Conservation (phyloP, 1,140 invertebrate species). For the Tetranychus cinnabarinus region DNA sequence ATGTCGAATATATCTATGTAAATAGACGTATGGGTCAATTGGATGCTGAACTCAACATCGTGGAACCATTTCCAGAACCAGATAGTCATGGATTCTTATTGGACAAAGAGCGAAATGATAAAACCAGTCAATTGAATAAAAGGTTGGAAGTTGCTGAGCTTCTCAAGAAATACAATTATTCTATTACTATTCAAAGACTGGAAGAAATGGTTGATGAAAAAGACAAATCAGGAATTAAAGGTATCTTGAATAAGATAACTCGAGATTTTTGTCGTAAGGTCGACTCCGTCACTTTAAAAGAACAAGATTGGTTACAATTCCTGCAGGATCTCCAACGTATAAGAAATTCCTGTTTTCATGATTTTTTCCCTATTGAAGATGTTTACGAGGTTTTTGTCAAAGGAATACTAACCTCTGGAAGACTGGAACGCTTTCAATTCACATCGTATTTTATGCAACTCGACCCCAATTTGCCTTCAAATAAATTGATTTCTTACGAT, state of each 20-base stretch:
- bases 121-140: slow-evolving; percentile 24
- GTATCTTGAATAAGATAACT: slow-evolving; percentile 26
- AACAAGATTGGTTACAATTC: slow-evolving; percentile 25
- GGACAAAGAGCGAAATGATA: slow-evolving; percentile 20
- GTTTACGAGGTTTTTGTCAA: slow-evolving; percentile 28
- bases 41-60: slow-evolving; percentile 21
- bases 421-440: slow-evolving; percentile 22
- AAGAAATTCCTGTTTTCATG: slow-evolving; percentile 25
- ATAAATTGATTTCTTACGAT: slow-evolving; percentile 24
- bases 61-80: slow-evolving; percentile 27
- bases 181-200: slow-evolving; percentile 24
- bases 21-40: slow-evolving; percentile 26
- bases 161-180: slow-evolving; percentile 25
- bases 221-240: slow-evolving; percentile 19
- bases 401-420: slow-evolving; percentile 26
- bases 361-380: slow-evolving; percentile 19
- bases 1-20: slow-evolving; percentile 28
- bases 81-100: slow-evolving; percentile 13
- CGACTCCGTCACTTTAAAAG: slow-evolving; percentile 12
- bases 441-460: slow-evolving; percentile 21
- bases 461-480: slow-evolving; percentile 14
- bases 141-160: slow-evolving; percentile 27
- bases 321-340: slow-evolving; percentile 31
- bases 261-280: neutral
- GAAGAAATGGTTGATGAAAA: slow-evolving; percentile 21